These are phyloP conservation scores for Otis tarda DNA, from an alignment of 2,113 vertebrate species.

Conservation along the genomic window DNA sequence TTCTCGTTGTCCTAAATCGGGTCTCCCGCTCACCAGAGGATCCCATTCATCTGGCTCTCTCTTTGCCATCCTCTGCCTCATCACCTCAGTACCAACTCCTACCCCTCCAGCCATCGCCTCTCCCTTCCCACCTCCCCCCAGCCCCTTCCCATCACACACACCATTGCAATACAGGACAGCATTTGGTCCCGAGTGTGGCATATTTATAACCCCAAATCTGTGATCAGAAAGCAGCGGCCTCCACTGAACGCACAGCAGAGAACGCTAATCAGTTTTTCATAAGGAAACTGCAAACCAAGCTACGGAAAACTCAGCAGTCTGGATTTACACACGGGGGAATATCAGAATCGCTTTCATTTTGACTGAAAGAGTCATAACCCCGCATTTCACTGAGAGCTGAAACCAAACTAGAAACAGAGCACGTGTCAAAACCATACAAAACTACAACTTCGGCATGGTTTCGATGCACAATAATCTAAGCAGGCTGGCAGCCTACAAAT, in stretches of 20 bases:
- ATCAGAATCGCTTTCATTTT: constrained; percentile 44
- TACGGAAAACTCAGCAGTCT: constrained; percentile 46
- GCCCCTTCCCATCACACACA: rapidly evolving
- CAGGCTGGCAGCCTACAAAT: constrained; percentile 67
- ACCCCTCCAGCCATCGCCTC: neutral
- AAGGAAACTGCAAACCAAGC: constrained; percentile 26
- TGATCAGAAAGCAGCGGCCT: rapidly evolving
- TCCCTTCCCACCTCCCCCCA: neutral
- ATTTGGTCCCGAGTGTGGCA: neutral
- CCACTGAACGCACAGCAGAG: neutral
- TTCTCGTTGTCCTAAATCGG: rapidly evolving
- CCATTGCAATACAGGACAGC: neutral
- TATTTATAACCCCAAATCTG: neutral
- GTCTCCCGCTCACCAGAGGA: neutral
- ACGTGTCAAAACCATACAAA: constrained; percentile 40
- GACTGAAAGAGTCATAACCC: constrained; percentile 62
- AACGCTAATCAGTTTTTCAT: constrained; percentile 7
- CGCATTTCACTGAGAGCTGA: constrained; percentile 20
- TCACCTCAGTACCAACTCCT: neutral
- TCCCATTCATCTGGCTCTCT: rapidly evolving
- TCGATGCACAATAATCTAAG: constrained; percentile 62
- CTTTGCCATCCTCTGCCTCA: neutral
- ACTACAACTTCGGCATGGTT: constrained; percentile 48
- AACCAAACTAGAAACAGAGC: constrained; percentile 64
- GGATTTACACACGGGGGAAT: constrained; percentile 62